phyloP scores from a whole-genome alignment of 35 echinoderm and acorn worm genomes.

The Apostichopus parvimensis region DNA sequence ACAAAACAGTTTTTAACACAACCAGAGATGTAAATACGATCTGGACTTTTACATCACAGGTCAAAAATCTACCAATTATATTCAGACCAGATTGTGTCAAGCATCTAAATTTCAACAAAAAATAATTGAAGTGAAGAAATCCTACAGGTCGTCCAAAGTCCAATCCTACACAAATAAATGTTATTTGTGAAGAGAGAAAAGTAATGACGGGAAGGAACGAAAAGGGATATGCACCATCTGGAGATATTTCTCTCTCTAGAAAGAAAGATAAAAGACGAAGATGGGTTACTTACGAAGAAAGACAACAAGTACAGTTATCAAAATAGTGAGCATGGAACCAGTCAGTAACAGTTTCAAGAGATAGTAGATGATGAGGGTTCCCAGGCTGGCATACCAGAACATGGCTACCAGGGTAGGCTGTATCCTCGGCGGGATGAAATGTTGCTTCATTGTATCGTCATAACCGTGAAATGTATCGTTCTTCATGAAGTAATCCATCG shows the following conservation, averaged over 20 bases:
- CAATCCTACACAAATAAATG: no score
- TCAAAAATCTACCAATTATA: no score
- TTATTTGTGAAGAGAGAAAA: no score
- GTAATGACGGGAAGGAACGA: neutral
- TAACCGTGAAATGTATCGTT: conserved; percentile 29
- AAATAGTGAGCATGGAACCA: conserved; percentile 6
- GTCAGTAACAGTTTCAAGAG: neutral
- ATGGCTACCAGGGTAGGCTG: conserved; percentile 26
- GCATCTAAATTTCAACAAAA: no score
- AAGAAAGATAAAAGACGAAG: neutral
- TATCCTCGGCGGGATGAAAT: conserved; percentile 32
- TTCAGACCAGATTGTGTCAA: no score
- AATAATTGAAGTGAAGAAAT: no score
- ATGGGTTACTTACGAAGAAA: conserved; percentile 19
- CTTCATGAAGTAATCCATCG: conserved; percentile 19
- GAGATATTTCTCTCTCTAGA: no score
- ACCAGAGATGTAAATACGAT: no score
- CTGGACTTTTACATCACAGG: no score
- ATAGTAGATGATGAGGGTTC: conserved; percentile 9
- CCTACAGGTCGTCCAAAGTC: no score
- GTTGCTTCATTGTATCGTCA: conserved; percentile 12
- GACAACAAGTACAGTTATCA: neutral
- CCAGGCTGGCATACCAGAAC: conserved; percentile 18
- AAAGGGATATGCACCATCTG: neutral
- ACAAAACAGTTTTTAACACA: no score